Evolutionary conservation across 2,113 vertebrate species (phyloP), one percentile per base, ranked within the genome.

Genomic region (Lepus americanus): DNA sequence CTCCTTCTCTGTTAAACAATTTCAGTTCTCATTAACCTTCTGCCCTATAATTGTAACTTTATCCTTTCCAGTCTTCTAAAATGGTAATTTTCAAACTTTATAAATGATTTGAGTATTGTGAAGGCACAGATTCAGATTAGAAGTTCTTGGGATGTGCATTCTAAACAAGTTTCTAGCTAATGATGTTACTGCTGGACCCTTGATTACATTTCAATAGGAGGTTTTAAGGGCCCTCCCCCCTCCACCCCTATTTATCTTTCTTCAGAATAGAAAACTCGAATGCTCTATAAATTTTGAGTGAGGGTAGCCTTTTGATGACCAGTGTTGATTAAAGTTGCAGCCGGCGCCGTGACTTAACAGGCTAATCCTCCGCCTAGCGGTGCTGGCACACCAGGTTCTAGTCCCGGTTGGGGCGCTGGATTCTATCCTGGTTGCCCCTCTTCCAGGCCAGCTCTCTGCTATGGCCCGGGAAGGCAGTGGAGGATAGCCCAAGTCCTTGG

Each of bases 251-350:
- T 25, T 44, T 23, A 9, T 53, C 9, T 67, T 85, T 63, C 67
- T 53, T 94, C 14, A 63, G 36, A 25, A 10, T 61, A 44, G 44
- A 44, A 44, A 44, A 44, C 44, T 44, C 44, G 1, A 44, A 44
- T 44, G 44, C 44, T 33, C 13, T 87, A 19, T 66, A 59, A 9
- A 49, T 59, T 80, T 63, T 74, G 7, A 83, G 6, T 53, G 3
- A 70, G 4, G 0, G 12, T 22, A 90, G 1, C 3, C 36, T 31
- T n/a, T 92, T 69, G 9, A 19, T 69, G 2, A 0, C 3, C 1
- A 3, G 3, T 19, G 10, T 73, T 19, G 63, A 5, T n/a, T 19
- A 0, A 31, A 72, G 8, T 66, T 31, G 76, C 9, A 36, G 36
- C 36, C 36, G 36, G 36, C 36, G 36, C 36, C 36, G 36, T 3